Conservation (phyloP, 1,140 invertebrate genomes). For the Eupristina koningsbergeri region DNA sequence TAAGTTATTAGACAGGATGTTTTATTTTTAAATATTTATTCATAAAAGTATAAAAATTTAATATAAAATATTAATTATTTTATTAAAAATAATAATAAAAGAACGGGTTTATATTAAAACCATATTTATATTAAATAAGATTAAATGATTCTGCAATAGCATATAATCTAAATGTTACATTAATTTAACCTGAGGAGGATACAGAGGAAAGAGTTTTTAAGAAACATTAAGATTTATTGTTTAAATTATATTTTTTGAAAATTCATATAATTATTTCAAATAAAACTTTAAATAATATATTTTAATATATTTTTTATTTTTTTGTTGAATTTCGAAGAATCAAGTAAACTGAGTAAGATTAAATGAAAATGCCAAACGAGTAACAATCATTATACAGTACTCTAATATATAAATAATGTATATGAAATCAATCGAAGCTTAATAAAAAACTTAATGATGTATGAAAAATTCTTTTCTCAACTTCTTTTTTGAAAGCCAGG, state of each 20-base stretch:
- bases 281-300: not conserved
- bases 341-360: not conserved
- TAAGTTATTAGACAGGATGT: too few relatives aligned
- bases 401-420: not conserved
- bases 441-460: not conserved
- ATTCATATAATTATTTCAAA: not conserved
- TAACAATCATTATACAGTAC: constrained; percentile 8
- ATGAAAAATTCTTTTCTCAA: constrained; percentile 37
- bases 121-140: not conserved
- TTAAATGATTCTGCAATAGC: not conserved
- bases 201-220: constrained; percentile 32
- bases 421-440: not conserved
- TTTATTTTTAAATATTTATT: too few relatives aligned
- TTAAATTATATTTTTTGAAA: not conserved
- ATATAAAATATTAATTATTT: not conserved
- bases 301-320: not conserved
- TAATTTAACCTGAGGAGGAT: not conserved
- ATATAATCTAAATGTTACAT: constrained; percentile 33
- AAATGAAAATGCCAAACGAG: constrained; percentile 26
- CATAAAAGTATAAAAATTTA: not conserved
- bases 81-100: too few relatives aligned
- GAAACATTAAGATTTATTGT: not conserved
- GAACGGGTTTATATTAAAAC: too few relatives aligned
- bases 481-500: not conserved
- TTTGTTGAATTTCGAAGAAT: not conserved